phyloP scores from a whole-genome alignment of 2,113 vertebrate species.

The Tor tambroides region DNA sequence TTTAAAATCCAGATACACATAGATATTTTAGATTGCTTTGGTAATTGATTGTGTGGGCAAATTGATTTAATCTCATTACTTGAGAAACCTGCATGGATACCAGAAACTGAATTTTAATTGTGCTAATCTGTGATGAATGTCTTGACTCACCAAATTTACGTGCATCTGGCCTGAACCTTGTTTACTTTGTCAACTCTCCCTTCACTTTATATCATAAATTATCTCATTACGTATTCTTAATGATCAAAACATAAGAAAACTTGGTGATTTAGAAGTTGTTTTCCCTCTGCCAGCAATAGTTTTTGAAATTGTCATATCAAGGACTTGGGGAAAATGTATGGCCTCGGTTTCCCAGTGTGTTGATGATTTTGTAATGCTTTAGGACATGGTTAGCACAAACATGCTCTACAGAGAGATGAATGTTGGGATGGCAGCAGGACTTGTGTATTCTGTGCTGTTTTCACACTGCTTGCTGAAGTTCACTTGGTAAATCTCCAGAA shows the following conservation, averaged over 20 bases:
- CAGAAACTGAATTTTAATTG: slow-evolving; percentile 14
- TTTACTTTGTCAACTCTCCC: slow-evolving; percentile 14
- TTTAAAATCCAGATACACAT: background rate
- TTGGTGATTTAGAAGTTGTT: slow-evolving; percentile 19
- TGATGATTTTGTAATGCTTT: slow-evolving; percentile 25
- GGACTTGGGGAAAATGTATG: background rate
- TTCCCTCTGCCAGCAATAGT: slow-evolving; percentile 5
- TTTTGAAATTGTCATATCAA: slow-evolving; percentile 33
- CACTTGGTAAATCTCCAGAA: slow-evolving; percentile 7
- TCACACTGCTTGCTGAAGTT: background rate
- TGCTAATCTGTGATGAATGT: slow-evolving; percentile 10
- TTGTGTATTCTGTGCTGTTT: slow-evolving; percentile 1
- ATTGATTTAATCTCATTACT: background rate
- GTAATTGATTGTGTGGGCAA: background rate
- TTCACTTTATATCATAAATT: slow-evolving; percentile 19
- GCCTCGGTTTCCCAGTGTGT: background rate
- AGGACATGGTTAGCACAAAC: slow-evolving; percentile 17
- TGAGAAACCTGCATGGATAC: background rate
- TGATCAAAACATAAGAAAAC: slow-evolving; percentile 37
- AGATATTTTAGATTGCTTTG: background rate
- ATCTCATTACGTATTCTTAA: slow-evolving; percentile 23
- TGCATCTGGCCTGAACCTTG: background rate
- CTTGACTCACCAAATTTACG: background rate
- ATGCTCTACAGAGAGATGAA: background rate
- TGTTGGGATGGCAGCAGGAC: background rate